Percentiles rank a stretch among this genome's conserved stretches.
These are phyloP conservation scores for Ciconia stormi DNA, from an alignment of 2,113 vertebrate genomes.

Conservation along the genomic window DNA sequence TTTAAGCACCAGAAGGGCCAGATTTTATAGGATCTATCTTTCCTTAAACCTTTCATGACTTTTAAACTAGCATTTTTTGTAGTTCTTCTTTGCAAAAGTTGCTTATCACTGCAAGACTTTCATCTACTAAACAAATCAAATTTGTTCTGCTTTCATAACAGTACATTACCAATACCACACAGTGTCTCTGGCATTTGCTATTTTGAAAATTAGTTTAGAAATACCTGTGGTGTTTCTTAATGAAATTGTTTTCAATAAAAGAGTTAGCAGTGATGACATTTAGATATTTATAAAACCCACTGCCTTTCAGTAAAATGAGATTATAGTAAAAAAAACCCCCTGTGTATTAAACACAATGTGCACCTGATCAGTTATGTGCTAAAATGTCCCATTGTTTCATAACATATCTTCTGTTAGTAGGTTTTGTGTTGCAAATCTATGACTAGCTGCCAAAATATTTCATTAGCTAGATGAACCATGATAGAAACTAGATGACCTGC, in stretches of 20 bases:
- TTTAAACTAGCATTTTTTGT: not conserved
- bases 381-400: not conserved
- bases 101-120: not conserved
- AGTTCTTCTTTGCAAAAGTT: not conserved
- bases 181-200: not conserved
- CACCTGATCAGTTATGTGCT: not conserved
- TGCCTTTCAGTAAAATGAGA: not conserved
- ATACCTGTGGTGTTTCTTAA: not conserved
- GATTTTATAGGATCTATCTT: not conserved
- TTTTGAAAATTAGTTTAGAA: slow-evolving; percentile 19
- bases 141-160: not conserved
- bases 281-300: not conserved
- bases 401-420: not conserved
- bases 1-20: not conserved
- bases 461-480: slow-evolving; percentile 33
- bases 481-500: not conserved
- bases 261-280: not conserved
- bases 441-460: slow-evolving; percentile 41
- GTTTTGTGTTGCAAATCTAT: slow-evolving; percentile 4
- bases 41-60: not conserved
- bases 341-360: not conserved
- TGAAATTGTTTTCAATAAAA: not conserved
- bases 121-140: not conserved
- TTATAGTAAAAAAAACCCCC: not conserved
- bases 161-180: not conserved